Evolutionary conservation across 2,113 vertebrate genomes (phyloP), one percentile per base, ranked within the genome.

Genomic region (Aviceda subcristata): DNA sequence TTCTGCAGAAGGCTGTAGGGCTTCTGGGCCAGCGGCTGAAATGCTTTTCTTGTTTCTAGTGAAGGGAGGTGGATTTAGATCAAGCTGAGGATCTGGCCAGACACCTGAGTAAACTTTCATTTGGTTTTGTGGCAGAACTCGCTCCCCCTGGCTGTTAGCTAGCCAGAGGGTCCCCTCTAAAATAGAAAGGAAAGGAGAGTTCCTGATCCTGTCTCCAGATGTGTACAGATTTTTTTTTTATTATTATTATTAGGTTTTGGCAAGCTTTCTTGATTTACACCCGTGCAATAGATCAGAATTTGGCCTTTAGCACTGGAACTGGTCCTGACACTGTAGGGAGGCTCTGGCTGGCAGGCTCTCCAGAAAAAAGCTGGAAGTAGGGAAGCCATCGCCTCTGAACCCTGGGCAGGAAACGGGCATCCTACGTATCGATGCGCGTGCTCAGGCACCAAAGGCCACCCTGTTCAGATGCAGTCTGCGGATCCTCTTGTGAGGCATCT

Each of bases 61-160:
- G 87, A 81, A 94, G 60, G 67, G 88, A 91, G 72, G 60, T 67
- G 59, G 43, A 75, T 94, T 95, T 82, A 60, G 36, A 95, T 89
- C 74, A 82, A 82, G 69, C 85, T 56, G 68, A 90, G 48, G 36
- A 66, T 86, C 92, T 93, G 85, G 85, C 74, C 90, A 95, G 92
- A 88, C 94, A 97, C 87, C 90, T 87, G 87, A 94, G n/a, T 91
- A 94, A 95, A 95, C 77, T 89, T 93, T 57, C 16, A 34, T 82
- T 97, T 76, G 74, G 66, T 91, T 96, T 91, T 93, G 57, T 62
- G 91, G 81, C 48, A 79, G 82, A 96, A 87, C 16, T 88, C 66
- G 29, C 32, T 96, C 72, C 36, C 77, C 56, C 19, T 72, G 68
- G 76, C 68, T 92, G 12, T 34, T 62, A 69, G 29, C 39, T 81